These are phyloP conservation scores for Cynaeus angustus DNA, from an alignment of 2,888 invertebrate species.

Conservation along the genomic window DNA sequence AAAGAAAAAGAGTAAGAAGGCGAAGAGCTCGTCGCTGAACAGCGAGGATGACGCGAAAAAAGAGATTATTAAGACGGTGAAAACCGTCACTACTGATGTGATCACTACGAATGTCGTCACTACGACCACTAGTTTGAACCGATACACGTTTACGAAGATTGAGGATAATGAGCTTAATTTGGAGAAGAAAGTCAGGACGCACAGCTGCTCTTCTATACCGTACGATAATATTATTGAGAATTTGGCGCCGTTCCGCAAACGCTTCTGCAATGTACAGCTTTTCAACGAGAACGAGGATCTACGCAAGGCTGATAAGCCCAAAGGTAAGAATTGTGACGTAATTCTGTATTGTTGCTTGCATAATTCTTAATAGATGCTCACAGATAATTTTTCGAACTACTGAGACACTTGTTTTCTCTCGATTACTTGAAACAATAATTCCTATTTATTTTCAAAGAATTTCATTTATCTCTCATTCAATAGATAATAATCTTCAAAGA, in stretches of 20 bases:
- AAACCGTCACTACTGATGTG: conserved; percentile 62
- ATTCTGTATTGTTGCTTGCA: no score
- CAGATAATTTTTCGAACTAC: no score
- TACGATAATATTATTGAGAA: conserved; percentile 71
- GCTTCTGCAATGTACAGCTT: conserved; percentile 69
- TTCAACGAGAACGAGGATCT: conserved; percentile 63
- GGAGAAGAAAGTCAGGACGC: conserved; percentile 67
- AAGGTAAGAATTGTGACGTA: conserved; percentile 49
- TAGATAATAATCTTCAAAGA: background rate
- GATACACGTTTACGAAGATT: conserved; percentile 67
- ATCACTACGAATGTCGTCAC: conserved; percentile 65
- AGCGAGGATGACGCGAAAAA: conserved; percentile 46
- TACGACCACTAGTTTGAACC: conserved; percentile 66
- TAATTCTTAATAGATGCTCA: no score
- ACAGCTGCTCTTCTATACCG: conserved; percentile 70
- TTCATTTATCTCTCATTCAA: no score
- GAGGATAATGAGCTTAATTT: conserved; percentile 48
- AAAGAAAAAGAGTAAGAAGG: conserved; percentile 62
- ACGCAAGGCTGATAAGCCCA: conserved; percentile 29
- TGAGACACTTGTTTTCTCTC: no score
- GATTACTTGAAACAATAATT: no score
- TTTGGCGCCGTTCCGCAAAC: conserved; percentile 69
- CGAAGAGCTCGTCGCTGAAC: conserved; percentile 51
- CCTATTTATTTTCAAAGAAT: no score
- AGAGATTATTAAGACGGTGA: conserved; percentile 56